These are phyloP conservation scores for Sarcophaga carnaria DNA, from an alignment of 2,888 invertebrate species.

Conservation along the genomic window DNA sequence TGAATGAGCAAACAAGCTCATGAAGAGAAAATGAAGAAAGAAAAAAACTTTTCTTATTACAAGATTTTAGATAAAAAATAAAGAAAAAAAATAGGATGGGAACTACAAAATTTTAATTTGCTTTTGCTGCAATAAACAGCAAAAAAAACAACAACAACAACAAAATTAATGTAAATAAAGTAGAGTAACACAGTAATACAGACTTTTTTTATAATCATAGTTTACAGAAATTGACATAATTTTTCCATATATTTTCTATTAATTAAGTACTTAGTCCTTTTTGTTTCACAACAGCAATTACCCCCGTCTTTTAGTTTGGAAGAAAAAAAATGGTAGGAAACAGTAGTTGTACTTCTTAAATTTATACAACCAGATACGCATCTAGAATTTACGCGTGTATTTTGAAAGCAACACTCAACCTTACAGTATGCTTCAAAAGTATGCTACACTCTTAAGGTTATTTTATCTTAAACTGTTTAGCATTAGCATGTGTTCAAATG, in stretches of 20 bases:
- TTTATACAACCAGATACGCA: conserved; percentile 58
- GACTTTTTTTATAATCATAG: background rate
- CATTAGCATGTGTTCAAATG: too few relatives aligned
- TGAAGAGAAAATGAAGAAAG: background rate
- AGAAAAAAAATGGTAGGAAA: background rate
- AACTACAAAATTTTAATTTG: conserved; percentile 61
- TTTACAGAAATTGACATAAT: conserved; percentile 58
- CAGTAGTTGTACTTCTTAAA: conserved; percentile 56
- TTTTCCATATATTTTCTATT: background rate
- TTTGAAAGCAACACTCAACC: background rate
- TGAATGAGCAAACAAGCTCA: background rate
- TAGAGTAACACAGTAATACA: conserved; percentile 1
- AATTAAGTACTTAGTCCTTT: background rate
- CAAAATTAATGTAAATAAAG: conserved; percentile 45
- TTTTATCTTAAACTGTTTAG: too few relatives aligned
- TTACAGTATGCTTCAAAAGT: background rate
- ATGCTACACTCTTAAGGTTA: background rate
- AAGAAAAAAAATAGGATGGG: conserved; percentile 33
- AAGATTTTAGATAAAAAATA: conserved; percentile 53
- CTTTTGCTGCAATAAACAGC: conserved; percentile 32
- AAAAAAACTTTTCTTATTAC: conserved; percentile 58
- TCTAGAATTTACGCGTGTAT: conserved; percentile 58
- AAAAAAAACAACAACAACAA: background rate
- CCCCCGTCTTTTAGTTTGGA: conserved; percentile 40
- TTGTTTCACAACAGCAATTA: background rate